Conservation (phyloP, 2,113 vertebrate species). For the Plestiodon gilberti region DNA sequence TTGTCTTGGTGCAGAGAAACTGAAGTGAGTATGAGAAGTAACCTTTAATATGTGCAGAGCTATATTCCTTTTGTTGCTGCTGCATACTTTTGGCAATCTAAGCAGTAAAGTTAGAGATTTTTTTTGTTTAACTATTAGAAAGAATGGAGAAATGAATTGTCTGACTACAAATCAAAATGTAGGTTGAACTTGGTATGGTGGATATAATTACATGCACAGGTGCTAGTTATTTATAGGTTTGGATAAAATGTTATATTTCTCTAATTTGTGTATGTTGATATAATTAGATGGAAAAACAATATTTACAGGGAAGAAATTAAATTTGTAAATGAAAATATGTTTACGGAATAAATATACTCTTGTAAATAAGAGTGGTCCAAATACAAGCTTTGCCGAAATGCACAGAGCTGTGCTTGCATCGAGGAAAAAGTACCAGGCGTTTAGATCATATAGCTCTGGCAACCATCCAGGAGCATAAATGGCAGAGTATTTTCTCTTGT, state of each 20-base stretch:
- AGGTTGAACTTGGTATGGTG: conserved; percentile 54
- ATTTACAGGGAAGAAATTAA: conserved; percentile 28
- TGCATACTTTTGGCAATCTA: conserved; percentile 25
- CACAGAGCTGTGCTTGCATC: background rate
- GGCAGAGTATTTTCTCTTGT: background rate
- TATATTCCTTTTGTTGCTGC: conserved; percentile 34
- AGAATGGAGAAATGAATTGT: conserved; percentile 52
- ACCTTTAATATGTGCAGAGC: background rate
- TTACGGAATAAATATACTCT: conserved; percentile 14
- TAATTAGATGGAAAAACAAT: conserved; percentile 46
- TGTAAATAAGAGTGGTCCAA: background rate
- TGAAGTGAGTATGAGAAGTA: conserved; percentile 8
- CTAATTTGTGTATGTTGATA: conserved; percentile 61
- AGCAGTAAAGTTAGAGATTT: conserved; percentile 33
- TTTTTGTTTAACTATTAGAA: conserved; percentile 45
- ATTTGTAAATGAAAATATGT: conserved; percentile 33
- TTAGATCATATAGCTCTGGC: background rate
- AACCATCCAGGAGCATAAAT: background rate
- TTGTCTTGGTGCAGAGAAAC: conserved; percentile 17
- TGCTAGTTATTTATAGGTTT: conserved; percentile 63
- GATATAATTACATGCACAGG: conserved; percentile 53
- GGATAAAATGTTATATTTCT: conserved; percentile 62
- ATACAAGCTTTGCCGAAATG: background rate
- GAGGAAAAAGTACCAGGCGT: background rate
- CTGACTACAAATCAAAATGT: conserved; percentile 53